Evolutionary conservation across 2,888 invertebrate genomes (phyloP).

Genomic region (Eristalis arbustorum): DNA sequence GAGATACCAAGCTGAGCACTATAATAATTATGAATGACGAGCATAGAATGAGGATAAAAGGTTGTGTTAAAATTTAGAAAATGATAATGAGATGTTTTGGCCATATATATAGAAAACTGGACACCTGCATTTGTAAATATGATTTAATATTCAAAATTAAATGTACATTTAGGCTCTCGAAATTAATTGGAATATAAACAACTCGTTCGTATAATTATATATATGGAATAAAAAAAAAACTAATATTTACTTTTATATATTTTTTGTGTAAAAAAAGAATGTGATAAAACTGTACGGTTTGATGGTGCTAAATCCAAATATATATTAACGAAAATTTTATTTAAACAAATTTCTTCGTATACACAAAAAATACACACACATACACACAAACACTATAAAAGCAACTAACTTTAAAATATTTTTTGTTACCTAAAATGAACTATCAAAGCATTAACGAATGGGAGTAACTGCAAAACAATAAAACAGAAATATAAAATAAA

Average conservation of each 20-base stretch:
- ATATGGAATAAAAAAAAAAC: conserved; percentile 46
- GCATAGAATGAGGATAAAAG: conserved; percentile 61
- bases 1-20: conserved; percentile 48
- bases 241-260: conserved; percentile 76
- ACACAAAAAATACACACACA: conserved; percentile 58
- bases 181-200: conserved; percentile 34
- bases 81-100: conserved; percentile 43
- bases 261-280: conserved; percentile 74
- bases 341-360: conserved; percentile 65
- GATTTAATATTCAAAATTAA: conserved; percentile 60
- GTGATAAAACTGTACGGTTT: conserved; percentile 75
- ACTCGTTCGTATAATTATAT: conserved; percentile 56
- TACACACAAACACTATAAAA: conserved; percentile 50
- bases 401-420: conserved; percentile 51
- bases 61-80: conserved; percentile 65
- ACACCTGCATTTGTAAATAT: conserved; percentile 58
- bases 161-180: conserved; percentile 62
- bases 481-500: conserved; percentile 32
- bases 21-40: conserved; percentile 58
- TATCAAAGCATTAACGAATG: conserved; percentile 56
- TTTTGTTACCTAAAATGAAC: conserved; percentile 52
- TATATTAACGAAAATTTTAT: conserved; percentile 72
- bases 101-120: conserved; percentile 57
- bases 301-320: conserved; percentile 81
- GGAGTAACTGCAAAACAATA: conserved; percentile 62